phyloP scores from a whole-genome alignment of 2,888 invertebrate species.

The Cloeon dipterum region DNA sequence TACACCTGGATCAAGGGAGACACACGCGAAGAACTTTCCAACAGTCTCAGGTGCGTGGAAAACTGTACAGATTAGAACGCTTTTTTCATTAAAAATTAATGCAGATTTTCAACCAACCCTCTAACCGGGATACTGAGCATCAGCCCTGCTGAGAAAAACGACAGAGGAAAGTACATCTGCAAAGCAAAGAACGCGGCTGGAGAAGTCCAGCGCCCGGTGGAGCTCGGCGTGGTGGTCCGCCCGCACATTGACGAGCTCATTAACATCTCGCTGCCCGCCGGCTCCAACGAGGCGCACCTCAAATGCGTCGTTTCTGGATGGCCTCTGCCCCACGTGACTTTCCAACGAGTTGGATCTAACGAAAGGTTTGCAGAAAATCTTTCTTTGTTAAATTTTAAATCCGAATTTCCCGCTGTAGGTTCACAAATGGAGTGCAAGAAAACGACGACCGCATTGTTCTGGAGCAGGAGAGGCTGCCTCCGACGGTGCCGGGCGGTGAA shows the following conservation, averaged over 20 bases:
- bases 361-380: conserved; percentile 1
- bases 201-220: conserved; percentile 36
- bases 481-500: conserved; percentile 19
- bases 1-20: conserved; percentile 63
- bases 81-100: conserved; percentile 21
- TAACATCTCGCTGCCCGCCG: conserved; percentile 43
- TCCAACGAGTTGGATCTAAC: conserved; percentile 18
- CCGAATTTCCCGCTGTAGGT: too few species aligned
- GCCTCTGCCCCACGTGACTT: conserved; percentile 57
- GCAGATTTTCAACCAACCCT: conserved; percentile 26
- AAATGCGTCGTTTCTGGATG: conserved; percentile 58
- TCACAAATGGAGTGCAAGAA: conserved; percentile 35
- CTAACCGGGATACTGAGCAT: conserved; percentile 47
- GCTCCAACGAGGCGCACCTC: conserved; percentile 33
- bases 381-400: conserved; percentile 3
- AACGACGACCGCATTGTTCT: conserved; percentile 43
- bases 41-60: too few species aligned
- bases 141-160: conserved; percentile 42
- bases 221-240: conserved; percentile 47
- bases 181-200: conserved; percentile 61
- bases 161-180: conserved; percentile 61
- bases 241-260: conserved; percentile 56
- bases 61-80: too few species aligned
- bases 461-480: conserved; percentile 26
- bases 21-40: conserved; percentile 43